phyloP scores from a whole-genome alignment of 2,888 invertebrate species.

The Pterobdella sp. region DNA sequence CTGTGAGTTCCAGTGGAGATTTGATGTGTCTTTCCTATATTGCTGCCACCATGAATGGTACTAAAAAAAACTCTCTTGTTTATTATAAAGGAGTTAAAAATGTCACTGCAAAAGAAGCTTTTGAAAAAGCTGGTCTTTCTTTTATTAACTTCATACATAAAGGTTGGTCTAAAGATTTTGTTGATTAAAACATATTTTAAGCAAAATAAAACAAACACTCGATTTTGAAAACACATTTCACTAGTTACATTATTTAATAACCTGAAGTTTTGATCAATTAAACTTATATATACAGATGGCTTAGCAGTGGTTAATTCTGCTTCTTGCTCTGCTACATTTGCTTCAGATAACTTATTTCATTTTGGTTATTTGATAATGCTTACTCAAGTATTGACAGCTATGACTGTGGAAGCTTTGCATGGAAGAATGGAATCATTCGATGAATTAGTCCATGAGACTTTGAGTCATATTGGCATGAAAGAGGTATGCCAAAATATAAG shows the following conservation, averaged over 20 bases:
- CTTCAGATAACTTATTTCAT: slow-evolving; percentile 34
- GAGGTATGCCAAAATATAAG: slow-evolving; percentile 33
- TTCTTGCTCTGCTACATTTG: slow-evolving; percentile 37
- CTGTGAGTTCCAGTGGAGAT: slow-evolving; percentile 41
- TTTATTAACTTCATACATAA: slow-evolving; percentile 38
- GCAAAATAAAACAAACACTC: not conserved
- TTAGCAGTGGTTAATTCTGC: slow-evolving; percentile 39
- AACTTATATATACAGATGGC: slow-evolving; percentile 35
- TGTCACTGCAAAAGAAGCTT: slow-evolving; percentile 34
- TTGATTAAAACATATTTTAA: not conserved
- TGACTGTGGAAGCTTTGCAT: slow-evolving; percentile 34
- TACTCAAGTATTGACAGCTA: slow-evolving; percentile 35
- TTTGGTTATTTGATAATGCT: slow-evolving; percentile 35
- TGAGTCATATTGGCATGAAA: slow-evolving; percentile 37
- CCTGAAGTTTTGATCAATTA: not conserved
- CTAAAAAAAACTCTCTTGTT: slow-evolving; percentile 31
- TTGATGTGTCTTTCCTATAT: slow-evolving; percentile 41
- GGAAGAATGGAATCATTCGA: slow-evolving; percentile 38
- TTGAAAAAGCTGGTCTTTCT: slow-evolving; percentile 33
- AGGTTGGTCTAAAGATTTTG: slow-evolving; percentile 9
- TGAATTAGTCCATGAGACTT: slow-evolving; percentile 34
- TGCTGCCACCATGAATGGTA: slow-evolving; percentile 39
- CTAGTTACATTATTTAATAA: not conserved
- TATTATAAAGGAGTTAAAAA: slow-evolving; percentile 19
- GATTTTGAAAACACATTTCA: not conserved